Evolutionary conservation across 2,113 vertebrate species (phyloP), one percentile per base, ranked within the genome.

Genomic region (Cavia aperea): DNA sequence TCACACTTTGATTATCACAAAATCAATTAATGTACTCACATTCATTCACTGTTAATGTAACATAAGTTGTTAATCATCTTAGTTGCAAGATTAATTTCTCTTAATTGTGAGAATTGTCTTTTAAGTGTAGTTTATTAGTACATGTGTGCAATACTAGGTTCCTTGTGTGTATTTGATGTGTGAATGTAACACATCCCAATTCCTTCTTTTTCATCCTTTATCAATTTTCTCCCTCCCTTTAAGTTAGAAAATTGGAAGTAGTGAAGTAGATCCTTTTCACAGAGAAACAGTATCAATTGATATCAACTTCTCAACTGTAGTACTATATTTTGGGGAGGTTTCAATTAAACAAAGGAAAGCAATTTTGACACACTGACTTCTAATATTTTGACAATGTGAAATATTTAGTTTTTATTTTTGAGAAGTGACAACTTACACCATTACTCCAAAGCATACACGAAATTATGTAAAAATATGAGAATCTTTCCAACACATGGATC

Each of bases 1-100:
- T 68, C 81, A 86, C 58, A 79, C 29, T 79, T 93, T 29, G 62
- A 78, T 89, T 93, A 81, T 86, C 62, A 75, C 88, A 86, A 73
- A 63, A 26, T 9, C 8, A 63, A 63, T 63, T 63, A 63, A 2
- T 4, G 62, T 24, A 77, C 39, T n/a, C 56, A 49, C 9, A 46
- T 29, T 75, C 65, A 58, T 54, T 81, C 90, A 54, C 51, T 79
- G 1, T 72, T 58, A 83, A 65, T 81, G 33, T 93, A 58, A 68
- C 23, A 15, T 33, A 86, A 72, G 39, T 33, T 58, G 16, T 58
- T 87, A 81, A 87, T 49, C 54, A 29, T 72, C 66, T 88, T 88
- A 72, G 54, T 92, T 90, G 51, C 62, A 89, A 93, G 56, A 31
- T 51, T 78, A 33, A 33, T 2, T 63, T 86, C 56, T 90, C 36